These are phyloP conservation scores for Puffinus mauretanicus DNA, from an alignment of 2,113 vertebrate genomes.

Conservation along the genomic window DNA sequence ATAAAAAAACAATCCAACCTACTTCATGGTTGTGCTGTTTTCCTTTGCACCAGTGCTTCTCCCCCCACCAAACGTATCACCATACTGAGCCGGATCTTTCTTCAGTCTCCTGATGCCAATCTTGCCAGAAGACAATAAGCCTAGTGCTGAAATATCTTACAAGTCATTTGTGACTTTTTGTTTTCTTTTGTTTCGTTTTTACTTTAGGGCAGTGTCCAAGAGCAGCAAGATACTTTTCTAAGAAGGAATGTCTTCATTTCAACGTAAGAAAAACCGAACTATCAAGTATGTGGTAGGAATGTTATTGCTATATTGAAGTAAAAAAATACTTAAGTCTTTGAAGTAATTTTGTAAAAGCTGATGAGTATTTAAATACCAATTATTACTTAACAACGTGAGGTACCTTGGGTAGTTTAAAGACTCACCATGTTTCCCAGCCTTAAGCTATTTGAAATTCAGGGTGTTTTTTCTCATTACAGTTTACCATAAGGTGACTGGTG, in stretches of 20 bases:
- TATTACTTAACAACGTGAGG: background rate
- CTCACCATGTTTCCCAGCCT: background rate
- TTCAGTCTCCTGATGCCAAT: background rate
- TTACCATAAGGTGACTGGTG: background rate
- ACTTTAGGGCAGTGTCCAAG: background rate
- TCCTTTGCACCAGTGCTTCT: background rate
- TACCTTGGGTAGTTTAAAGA: background rate
- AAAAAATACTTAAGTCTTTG: background rate
- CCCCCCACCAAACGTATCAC: rapidly evolving
- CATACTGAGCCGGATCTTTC: background rate
- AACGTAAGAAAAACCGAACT: background rate
- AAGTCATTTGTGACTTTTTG: background rate
- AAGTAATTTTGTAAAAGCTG: background rate
- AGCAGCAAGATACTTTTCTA: background rate
- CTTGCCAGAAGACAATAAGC: background rate
- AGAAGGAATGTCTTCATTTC: background rate
- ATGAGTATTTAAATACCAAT: background rate
- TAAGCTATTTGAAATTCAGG: background rate
- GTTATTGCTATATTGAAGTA: background rate
- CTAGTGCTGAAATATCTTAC: background rate
- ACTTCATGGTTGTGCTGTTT: rapidly evolving
- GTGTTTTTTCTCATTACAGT: background rate
- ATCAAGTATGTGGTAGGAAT: background rate
- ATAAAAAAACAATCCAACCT: background rate
- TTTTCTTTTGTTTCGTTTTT: background rate